Evolutionary conservation across 30 jellyfish, hydroid and myxozoan species (phyloP).

Genomic region (Aurelia sp.): DNA sequence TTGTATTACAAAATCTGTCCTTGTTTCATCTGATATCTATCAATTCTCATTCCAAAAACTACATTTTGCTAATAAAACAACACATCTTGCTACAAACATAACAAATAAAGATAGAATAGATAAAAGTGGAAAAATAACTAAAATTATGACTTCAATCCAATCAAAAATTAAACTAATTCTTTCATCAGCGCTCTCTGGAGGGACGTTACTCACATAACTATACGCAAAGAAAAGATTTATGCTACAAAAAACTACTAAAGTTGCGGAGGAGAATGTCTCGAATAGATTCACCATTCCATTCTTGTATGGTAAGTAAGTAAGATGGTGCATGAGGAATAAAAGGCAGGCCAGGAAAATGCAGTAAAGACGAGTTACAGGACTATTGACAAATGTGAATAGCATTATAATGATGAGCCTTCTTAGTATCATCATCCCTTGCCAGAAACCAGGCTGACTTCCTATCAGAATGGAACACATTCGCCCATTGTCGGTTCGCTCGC

Average conservation of each 20-base stretch:
- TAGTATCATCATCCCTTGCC: constrained; percentile 93
- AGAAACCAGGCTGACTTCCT: constrained; percentile 81
- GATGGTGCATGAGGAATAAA: constrained; percentile 84
- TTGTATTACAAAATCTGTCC: too few relatives aligned
- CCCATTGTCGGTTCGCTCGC: neutral
- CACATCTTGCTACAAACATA: too few relatives aligned
- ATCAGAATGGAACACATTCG: neutral
- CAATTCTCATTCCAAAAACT: too few relatives aligned
- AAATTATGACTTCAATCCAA: constrained; percentile 84
- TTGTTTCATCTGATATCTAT: too few relatives aligned
- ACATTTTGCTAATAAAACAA: too few relatives aligned
- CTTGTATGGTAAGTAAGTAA: constrained; percentile 76
- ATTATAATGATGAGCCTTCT: constrained; percentile 72
- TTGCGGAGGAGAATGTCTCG: constrained; percentile 82
- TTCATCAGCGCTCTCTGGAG: constrained; percentile 90
- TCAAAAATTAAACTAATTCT: constrained; percentile 66
- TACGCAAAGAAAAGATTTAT: constrained; percentile 89
- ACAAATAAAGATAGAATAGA: neutral
- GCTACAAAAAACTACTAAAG: constrained; percentile 81
- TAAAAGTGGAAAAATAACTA: constrained; percentile 72
- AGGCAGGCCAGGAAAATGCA: constrained; percentile 79
- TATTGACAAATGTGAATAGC: constrained; percentile 78
- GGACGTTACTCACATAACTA: constrained; percentile 92
- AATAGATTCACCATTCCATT: constrained; percentile 51
- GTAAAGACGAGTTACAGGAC: constrained; percentile 82